phyloP scores from a whole-genome alignment of 2,113 vertebrate genomes.

The Cinclus mexicanus region DNA sequence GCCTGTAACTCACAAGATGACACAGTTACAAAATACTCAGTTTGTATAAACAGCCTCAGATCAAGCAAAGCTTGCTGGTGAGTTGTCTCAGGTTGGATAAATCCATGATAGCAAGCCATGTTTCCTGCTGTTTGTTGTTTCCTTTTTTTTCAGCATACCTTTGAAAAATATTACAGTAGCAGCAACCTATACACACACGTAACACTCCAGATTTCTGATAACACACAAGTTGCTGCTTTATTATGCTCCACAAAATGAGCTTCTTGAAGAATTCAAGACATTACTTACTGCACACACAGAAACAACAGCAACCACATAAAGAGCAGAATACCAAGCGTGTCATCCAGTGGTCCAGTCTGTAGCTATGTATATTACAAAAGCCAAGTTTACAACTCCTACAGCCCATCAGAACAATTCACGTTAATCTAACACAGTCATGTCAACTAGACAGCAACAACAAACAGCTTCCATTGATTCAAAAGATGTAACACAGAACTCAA shows the following conservation, averaged over 20 bases:
- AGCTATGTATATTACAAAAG: neutral
- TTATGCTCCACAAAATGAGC: neutral
- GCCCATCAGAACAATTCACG: neutral
- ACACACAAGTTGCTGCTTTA: neutral
- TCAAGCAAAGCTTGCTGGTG: slow-evolving; percentile 30
- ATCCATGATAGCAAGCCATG: neutral
- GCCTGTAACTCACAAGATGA: neutral
- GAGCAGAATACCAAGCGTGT: neutral
- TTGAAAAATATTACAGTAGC: slow-evolving; percentile 23
- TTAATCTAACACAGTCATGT: neutral
- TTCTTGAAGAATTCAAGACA: neutral
- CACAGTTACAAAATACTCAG: neutral
- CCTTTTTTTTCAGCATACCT: neutral
- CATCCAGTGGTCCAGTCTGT: neutral
- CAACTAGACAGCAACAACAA: slow-evolving; percentile 6
- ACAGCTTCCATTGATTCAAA: slow-evolving; percentile 11
- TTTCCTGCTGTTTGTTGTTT: slow-evolving; percentile 8
- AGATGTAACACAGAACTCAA: neutral
- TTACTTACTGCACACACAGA: neutral
- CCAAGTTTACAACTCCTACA: neutral
- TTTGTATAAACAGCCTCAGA: slow-evolving; percentile 26
- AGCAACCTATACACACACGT: neutral
- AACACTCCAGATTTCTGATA: neutral
- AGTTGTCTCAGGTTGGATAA: slow-evolving; percentile 32
- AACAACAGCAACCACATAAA: neutral